A percentile compares a stretch with the other conserved stretches of the same genome.
phyloP scores from a whole-genome alignment of 2,113 vertebrate species.

The Zosterops lateralis region DNA sequence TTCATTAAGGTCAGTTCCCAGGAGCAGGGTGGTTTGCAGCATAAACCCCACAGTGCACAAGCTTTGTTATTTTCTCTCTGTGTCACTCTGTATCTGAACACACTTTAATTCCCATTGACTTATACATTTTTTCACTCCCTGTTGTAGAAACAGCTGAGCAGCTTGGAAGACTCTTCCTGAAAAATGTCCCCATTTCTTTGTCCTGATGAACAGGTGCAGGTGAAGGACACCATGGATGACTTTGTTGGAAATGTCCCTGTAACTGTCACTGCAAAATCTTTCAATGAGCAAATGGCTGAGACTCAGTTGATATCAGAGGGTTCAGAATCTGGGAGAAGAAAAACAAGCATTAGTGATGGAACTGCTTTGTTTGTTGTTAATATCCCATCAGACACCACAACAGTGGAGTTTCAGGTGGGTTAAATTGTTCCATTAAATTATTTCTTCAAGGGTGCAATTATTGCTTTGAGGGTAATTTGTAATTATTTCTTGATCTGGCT shows the following conservation, averaged over 20 bases:
- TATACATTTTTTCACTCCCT: not conserved
- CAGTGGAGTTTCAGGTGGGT: slow-evolving; percentile 78
- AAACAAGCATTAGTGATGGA: slow-evolving; percentile 67
- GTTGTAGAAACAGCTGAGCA: not conserved
- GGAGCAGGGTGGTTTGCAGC: not conserved
- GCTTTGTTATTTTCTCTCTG: not conserved
- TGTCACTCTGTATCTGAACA: not conserved
- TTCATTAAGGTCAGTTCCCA: slow-evolving; percentile 78
- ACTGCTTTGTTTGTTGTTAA: slow-evolving; percentile 81
- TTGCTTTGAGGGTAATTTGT: not conserved
- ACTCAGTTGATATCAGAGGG: not conserved
- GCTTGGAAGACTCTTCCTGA: not conserved
- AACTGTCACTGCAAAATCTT: slow-evolving; percentile 47
- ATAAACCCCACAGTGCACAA: not conserved
- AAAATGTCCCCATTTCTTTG: not conserved
- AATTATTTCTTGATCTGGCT: not conserved
- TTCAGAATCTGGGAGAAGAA: not conserved
- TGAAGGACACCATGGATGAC: slow-evolving; percentile 80
- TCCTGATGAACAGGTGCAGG: slow-evolving; percentile 79
- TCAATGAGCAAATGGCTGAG: not conserved
- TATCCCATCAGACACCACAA: slow-evolving; percentile 50
- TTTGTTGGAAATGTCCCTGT: slow-evolving; percentile 68
- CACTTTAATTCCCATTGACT: not conserved
- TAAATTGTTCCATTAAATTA: not conserved
- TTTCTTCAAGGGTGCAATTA: not conserved